Evolutionary conservation across 2,888 invertebrate genomes (phyloP).

Genomic region (Metopia argyrocephala): DNA sequence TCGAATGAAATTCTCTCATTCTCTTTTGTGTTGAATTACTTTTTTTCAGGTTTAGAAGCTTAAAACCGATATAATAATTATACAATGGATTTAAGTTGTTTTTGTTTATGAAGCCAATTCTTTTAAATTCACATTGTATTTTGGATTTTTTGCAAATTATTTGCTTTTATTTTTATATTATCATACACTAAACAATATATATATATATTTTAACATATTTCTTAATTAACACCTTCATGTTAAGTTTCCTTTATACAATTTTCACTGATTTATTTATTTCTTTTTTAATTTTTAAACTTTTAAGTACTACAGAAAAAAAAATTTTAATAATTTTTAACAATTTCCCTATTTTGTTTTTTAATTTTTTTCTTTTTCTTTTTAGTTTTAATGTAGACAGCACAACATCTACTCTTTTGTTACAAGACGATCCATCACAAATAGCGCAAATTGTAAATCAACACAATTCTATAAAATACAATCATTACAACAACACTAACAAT

Average conservation of each 20-base stretch:
- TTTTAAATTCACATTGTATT: no score
- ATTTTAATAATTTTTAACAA: no score
- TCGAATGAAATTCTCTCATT: no score
- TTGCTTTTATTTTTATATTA: no score
- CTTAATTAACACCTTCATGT: slow-evolving; percentile 25
- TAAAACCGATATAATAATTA: no score
- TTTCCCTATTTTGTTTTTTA: no score
- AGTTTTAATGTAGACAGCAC: slow-evolving; percentile 67
- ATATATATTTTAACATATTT: slow-evolving; percentile 8
- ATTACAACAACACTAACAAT: slow-evolving; percentile 58
- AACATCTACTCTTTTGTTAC: slow-evolving; percentile 68
- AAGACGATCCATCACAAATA: slow-evolving; percentile 57
- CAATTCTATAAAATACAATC: slow-evolving; percentile 53
- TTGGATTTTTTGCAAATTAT: neutral
- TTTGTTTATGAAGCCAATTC: no score
- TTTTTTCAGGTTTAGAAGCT: no score
- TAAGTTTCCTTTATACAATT: neutral
- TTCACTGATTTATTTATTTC: slow-evolving; percentile 6
- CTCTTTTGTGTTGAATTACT: no score
- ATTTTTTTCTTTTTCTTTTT: slow-evolving; percentile 1
- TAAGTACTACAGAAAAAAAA: neutral
- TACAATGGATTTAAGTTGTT: no score
- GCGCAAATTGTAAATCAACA: slow-evolving; percentile 46
- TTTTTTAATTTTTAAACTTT: neutral
- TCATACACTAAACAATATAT: neutral